phyloP scores from a whole-genome alignment of 2,797 vertebrate species.

The Eurystomus glaucurus region DNA sequence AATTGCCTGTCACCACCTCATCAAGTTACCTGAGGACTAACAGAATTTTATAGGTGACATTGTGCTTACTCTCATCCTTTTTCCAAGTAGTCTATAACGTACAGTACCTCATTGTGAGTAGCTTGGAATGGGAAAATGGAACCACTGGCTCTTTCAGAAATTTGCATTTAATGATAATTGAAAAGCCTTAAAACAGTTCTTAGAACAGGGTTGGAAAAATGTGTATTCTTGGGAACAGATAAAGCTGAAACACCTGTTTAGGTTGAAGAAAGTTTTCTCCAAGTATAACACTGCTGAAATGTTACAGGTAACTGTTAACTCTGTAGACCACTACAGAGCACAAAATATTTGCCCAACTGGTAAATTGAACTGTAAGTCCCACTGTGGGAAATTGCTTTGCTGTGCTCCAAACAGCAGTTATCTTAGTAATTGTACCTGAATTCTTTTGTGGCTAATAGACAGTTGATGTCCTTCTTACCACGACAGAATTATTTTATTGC shows the following conservation, averaged over 20 bases:
- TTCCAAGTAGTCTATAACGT: constrained; percentile 22
- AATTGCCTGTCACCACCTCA: constrained; percentile 25
- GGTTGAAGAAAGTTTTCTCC: constrained; percentile 81
- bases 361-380: constrained; percentile 89
- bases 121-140: not conserved
- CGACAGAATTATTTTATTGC: constrained; percentile 77
- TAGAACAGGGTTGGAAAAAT: not conserved
- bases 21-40: constrained; percentile 44
- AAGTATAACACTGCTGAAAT: constrained; percentile 80
- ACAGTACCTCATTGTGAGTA: not conserved
- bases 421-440: constrained; percentile 87
- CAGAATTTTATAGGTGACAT: constrained; percentile 42
- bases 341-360: constrained; percentile 89
- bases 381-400: constrained; percentile 89
- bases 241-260: constrained; percentile 74
- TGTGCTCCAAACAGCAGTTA: constrained; percentile 88
- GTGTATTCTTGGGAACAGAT: constrained; percentile 14
- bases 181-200: constrained; percentile 37
- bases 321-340: constrained; percentile 84
- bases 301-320: constrained; percentile 86
- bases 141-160: constrained; percentile 12
- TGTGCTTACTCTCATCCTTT: constrained; percentile 15
- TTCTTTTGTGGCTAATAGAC: constrained; percentile 86
- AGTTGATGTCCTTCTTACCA: constrained; percentile 78
- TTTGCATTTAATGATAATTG: constrained; percentile 21